These are phyloP conservation scores for Gobio occitaniae DNA, from an alignment of 2,797 vertebrate genomes.

Conservation along the genomic window DNA sequence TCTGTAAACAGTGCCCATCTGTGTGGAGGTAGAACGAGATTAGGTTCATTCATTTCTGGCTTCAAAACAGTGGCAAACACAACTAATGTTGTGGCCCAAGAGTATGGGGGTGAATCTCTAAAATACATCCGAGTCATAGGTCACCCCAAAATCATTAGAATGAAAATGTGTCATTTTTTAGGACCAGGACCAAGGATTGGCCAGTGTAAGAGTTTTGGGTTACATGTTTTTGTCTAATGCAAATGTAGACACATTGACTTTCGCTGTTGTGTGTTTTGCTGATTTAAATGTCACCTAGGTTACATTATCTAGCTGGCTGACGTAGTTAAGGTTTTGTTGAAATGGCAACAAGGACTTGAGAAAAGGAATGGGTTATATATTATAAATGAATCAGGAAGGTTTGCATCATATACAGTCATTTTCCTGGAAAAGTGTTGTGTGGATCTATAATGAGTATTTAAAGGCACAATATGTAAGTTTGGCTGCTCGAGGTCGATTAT, in stretches of 20 bases:
- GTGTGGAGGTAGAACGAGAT: not conserved
- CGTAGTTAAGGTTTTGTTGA: not conserved
- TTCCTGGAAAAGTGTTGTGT: not conserved
- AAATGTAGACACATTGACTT: not conserved
- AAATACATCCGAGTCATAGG: not conserved
- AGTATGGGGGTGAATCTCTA: not conserved
- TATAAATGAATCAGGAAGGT: not conserved
- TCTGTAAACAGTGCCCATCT: slow-evolving; percentile 54
- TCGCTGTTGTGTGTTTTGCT: not conserved
- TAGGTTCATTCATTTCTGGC: slow-evolving; percentile 24
- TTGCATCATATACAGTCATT: not conserved
- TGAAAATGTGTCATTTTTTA: not conserved
- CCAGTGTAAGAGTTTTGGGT: not conserved
- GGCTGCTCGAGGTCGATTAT: not conserved
- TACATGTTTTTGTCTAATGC: not conserved
- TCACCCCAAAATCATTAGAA: not conserved
- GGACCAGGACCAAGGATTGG: too few relatives aligned
- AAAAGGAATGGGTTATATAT: not conserved
- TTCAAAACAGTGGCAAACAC: slow-evolving; percentile 4
- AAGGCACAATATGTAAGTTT: not conserved
- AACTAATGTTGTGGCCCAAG: not conserved
- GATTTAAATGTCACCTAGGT: slow-evolving; percentile 16
- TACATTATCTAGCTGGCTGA: not conserved
- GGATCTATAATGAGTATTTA: not conserved
- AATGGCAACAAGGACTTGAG: not conserved